A percentile compares a stretch with the other conserved stretches of the same genome.
Conservation (phyloP, 2,113 vertebrate genomes). For the Genyomyrus donnyi region DNA sequence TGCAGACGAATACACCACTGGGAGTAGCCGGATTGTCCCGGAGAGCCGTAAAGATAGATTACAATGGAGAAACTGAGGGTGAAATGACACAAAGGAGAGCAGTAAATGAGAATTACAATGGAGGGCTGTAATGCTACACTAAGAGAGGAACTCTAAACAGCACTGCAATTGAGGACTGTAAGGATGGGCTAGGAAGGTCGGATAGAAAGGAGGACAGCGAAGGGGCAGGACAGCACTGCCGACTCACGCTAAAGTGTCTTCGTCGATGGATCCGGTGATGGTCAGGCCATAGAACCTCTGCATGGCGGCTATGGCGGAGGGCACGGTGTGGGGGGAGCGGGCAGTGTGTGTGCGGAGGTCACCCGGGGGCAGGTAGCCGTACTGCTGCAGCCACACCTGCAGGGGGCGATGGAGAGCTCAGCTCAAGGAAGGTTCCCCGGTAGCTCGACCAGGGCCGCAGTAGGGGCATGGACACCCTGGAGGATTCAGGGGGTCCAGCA, state of each 20-base stretch:
- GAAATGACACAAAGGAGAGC: neutral
- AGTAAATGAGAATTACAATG: neutral
- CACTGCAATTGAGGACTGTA: neutral
- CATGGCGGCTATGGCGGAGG: constrained; percentile 78
- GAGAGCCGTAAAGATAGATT: neutral
- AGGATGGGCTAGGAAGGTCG: neutral
- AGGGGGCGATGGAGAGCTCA: neutral
- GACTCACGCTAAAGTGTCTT: constrained; percentile 68
- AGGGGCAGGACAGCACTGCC: neutral
- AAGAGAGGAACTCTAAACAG: neutral
- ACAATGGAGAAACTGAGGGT: neutral
- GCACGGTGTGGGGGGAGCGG: constrained; percentile 73
- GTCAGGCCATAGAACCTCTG: constrained; percentile 80
- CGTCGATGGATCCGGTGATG: constrained; percentile 67
- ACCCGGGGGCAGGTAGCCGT: constrained; percentile 85
- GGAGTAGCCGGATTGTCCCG: neutral
- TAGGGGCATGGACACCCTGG: neutral
- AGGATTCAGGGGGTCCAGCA: neutral
- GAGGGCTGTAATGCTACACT: neutral
- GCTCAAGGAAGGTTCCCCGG: neutral
- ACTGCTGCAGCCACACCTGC: constrained; percentile 85
- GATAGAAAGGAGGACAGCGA: neutral
- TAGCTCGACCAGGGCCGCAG: neutral
- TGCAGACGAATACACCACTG: neutral
- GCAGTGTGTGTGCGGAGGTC: constrained; percentile 75